These are phyloP conservation scores for Euwallacea similis DNA, from an alignment of 1,140 invertebrate species.

Conservation along the genomic window DNA sequence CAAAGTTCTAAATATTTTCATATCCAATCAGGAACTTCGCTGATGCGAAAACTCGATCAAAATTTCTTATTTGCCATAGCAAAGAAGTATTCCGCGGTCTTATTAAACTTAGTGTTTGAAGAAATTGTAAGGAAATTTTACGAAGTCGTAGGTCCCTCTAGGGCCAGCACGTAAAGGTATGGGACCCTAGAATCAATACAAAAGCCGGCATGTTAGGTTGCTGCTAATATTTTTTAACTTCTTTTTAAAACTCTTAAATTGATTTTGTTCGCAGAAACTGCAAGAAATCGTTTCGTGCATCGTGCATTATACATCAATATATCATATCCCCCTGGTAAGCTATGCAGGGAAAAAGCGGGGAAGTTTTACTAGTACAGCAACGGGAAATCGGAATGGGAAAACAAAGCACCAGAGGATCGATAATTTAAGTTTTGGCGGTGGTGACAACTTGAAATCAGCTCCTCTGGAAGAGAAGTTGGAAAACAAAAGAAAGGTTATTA, in stretches of 20 bases:
- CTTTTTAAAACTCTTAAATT: not conserved
- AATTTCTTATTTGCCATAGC: not conserved
- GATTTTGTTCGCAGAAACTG: not conserved
- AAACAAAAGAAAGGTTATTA: slow-evolving; percentile 29
- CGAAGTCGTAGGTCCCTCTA: too few species aligned
- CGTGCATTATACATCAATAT: not conserved
- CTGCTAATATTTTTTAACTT: too few species aligned
- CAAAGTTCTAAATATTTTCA: slow-evolving; percentile 11
- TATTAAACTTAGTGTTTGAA: too few species aligned
- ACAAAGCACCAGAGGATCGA: slow-evolving; percentile 21
- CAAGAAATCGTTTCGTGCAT: not conserved
- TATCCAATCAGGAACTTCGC: not conserved
- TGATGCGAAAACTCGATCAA: slow-evolving; percentile 3
- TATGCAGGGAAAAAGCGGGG: not conserved
- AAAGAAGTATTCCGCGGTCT: too few species aligned
- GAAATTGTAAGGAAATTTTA: too few species aligned
- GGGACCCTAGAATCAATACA: too few species aligned
- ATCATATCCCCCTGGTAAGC: not conserved
- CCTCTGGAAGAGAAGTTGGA: slow-evolving; percentile 17
- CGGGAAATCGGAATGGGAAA: slow-evolving; percentile 9
- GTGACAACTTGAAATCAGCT: slow-evolving; percentile 27
- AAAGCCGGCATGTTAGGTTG: too few species aligned
- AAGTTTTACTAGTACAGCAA: slow-evolving; percentile 1
- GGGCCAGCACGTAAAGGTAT: too few species aligned
- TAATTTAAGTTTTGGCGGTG: slow-evolving; percentile 29